These are phyloP conservation scores for Montipora cactus DNA, from an alignment of 64 coral and sea anemone genomes.

Conservation along the genomic window DNA sequence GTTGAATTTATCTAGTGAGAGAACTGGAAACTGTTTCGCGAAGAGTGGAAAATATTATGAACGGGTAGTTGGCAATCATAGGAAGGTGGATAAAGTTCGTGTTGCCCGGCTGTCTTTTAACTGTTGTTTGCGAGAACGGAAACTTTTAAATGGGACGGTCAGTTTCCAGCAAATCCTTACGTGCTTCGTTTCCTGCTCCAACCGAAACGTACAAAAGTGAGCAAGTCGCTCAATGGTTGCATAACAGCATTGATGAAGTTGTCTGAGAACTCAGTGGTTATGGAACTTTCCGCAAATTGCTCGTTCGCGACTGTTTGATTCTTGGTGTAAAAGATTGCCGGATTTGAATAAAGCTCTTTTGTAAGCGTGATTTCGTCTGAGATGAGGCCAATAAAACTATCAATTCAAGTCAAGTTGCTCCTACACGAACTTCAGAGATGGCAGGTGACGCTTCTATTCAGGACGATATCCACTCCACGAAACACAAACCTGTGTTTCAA, in stretches of 20 bases:
- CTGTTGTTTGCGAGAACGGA: slow-evolving; percentile 47
- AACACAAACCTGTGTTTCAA: background rate
- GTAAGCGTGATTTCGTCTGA: slow-evolving; percentile 41
- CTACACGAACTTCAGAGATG: slow-evolving; percentile 36
- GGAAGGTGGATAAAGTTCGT: slow-evolving; percentile 15
- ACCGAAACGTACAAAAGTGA: slow-evolving; percentile 62
- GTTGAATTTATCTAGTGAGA: slow-evolving; percentile 21
- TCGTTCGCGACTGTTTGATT: slow-evolving; percentile 53
- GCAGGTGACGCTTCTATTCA: background rate
- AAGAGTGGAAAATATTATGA: too few species aligned
- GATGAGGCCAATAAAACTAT: slow-evolving; percentile 50
- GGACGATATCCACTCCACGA: background rate
- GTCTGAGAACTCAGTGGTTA: slow-evolving; percentile 53
- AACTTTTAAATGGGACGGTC: slow-evolving; percentile 55
- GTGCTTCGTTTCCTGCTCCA: background rate
- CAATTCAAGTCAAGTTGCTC: slow-evolving; percentile 58
- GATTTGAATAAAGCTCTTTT: slow-evolving; percentile 63
- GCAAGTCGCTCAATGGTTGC: slow-evolving; percentile 22
- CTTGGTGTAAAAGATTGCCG: slow-evolving; percentile 57
- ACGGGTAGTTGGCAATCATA: too few species aligned
- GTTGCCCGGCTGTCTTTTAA: slow-evolving; percentile 42
- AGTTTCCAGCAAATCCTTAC: background rate
- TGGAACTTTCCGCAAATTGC: slow-evolving; percentile 31
- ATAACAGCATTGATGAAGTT: slow-evolving; percentile 60
- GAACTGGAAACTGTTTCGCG: too few species aligned